These are phyloP conservation scores for Muscicapa adusta DNA, from an alignment of 2,113 vertebrate genomes.

Conservation along the genomic window DNA sequence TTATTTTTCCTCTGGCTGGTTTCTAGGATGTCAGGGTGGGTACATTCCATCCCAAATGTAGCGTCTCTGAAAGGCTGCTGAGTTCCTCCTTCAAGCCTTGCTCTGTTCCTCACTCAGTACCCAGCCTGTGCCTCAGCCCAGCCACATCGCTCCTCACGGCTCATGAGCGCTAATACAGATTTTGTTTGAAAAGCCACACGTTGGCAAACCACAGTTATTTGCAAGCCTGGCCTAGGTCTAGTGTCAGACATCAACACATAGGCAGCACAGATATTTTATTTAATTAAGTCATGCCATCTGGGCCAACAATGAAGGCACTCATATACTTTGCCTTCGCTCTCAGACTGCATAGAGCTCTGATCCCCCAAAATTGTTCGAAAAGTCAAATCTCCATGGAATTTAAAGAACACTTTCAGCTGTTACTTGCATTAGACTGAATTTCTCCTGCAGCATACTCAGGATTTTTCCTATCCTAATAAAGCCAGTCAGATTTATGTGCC, in stretches of 20 bases:
- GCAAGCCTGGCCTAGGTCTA: constrained; percentile 52
- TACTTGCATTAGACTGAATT: constrained; percentile 23
- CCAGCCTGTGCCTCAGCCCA: constrained; percentile 29
- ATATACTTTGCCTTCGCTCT: neutral
- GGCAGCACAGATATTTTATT: constrained; percentile 57
- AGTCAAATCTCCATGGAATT: neutral
- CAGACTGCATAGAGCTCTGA: neutral
- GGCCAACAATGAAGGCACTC: constrained; percentile 55
- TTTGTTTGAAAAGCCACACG: constrained; percentile 58
- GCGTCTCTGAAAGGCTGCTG: neutral
- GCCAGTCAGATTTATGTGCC: constrained; percentile 6
- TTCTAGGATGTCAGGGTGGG: neutral
- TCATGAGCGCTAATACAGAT: neutral
- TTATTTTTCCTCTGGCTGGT: neutral
- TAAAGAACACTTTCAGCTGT: constrained; percentile 39
- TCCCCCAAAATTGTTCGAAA: constrained; percentile 19
- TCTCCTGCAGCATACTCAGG: neutral
- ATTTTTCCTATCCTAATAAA: constrained; percentile 60
- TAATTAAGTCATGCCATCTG: constrained; percentile 58
- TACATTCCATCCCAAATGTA: neutral
- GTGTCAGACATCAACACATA: constrained; percentile 54
- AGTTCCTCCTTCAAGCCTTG: neutral
- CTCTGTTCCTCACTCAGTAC: constrained; percentile 29
- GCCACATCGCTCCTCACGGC: neutral
- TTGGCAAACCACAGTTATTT: constrained; percentile 66